Percentiles rank a stretch among this genome's conserved stretches.
These are phyloP conservation scores for Diaperis boleti DNA, from an alignment of 2,888 invertebrate species.

Conservation along the genomic window DNA sequence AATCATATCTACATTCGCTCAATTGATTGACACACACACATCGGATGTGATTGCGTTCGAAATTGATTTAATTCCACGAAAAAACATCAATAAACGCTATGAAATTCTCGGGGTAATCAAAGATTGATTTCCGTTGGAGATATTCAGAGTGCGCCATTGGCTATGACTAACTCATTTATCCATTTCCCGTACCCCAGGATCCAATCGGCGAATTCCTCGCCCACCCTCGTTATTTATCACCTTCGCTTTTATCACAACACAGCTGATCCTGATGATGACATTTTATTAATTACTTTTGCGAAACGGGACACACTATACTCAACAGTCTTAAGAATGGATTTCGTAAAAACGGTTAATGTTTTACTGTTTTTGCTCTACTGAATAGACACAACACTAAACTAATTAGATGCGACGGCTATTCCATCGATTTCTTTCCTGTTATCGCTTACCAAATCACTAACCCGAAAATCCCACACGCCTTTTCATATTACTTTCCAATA, in stretches of 20 bases:
- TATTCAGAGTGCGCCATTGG: slow-evolving; percentile 39
- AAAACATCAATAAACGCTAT: slow-evolving; percentile 33
- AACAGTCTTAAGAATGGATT: slow-evolving; percentile 21
- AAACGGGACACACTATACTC: slow-evolving; percentile 39
- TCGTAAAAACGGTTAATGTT: slow-evolving; percentile 34
- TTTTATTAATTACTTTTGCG: slow-evolving; percentile 56
- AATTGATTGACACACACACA: slow-evolving; percentile 13
- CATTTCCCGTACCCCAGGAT: slow-evolving; percentile 48
- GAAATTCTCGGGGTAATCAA: slow-evolving; percentile 28
- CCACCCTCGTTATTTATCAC: slow-evolving; percentile 53
- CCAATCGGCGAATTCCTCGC: slow-evolving; percentile 50
- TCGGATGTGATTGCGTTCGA: slow-evolving; percentile 16
- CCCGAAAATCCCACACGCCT: slow-evolving; percentile 26
- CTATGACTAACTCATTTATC: slow-evolving; percentile 50
- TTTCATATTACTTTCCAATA: slow-evolving; percentile 32
- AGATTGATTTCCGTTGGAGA: slow-evolving; percentile 43
- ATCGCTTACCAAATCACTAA: slow-evolving; percentile 29
- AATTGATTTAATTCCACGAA: slow-evolving; percentile 30
- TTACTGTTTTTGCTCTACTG: slow-evolving; percentile 37
- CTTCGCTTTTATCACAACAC: slow-evolving; percentile 49
- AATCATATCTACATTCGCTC: slow-evolving; percentile 1
- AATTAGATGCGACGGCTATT: slow-evolving; percentile 41
- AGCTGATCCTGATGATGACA: slow-evolving; percentile 46
- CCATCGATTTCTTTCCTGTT: slow-evolving; percentile 40
- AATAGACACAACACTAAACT: slow-evolving; percentile 41